A percentile compares a stretch with the other conserved stretches of the same genome.
These are phyloP conservation scores for Ornithorhynchus anatinus DNA, from an alignment of 2,113 vertebrate species.

Conservation along the genomic window DNA sequence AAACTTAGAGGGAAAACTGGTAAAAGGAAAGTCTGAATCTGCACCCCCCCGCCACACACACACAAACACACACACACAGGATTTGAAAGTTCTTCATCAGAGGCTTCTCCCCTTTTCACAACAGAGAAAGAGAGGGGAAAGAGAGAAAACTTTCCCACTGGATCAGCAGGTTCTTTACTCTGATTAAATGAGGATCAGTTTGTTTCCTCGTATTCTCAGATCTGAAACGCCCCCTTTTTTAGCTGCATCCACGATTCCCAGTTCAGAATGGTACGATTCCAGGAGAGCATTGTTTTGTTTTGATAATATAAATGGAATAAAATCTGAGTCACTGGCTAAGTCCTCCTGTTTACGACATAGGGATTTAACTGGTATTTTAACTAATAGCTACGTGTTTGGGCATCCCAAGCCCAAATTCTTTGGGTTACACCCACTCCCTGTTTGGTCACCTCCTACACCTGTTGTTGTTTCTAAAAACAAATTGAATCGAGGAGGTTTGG, in stretches of 20 bases:
- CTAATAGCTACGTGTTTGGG: conserved; percentile 71
- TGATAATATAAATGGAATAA: conserved; percentile 43
- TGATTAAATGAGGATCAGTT: neutral
- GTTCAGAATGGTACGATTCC: conserved; percentile 2
- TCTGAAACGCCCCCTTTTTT: neutral
- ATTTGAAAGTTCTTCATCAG: too few species aligned
- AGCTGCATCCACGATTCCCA: neutral
- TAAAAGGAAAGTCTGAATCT: too few species aligned
- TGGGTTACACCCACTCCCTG: conserved; percentile 65
- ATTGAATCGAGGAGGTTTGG: conserved; percentile 16
- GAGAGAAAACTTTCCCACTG: too few species aligned
- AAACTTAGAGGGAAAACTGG: too few species aligned
- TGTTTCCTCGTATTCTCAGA: neutral
- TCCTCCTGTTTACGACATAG: conserved; percentile 66
- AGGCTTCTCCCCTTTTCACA: too few species aligned
- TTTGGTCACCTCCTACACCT: conserved; percentile 62
- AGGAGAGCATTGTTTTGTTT: conserved; percentile 52
- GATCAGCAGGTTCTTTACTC: too few species aligned
- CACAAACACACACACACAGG: too few species aligned
- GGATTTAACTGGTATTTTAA: conserved; percentile 71
- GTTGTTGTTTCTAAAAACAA: conserved; percentile 64
- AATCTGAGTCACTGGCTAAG: conserved; percentile 64
- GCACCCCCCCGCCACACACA: too few species aligned
- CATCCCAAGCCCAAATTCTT: conserved; percentile 60
- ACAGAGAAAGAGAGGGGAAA: too few species aligned